Base-by-base conservation (phyloP, 2,797 vertebrate genomes). In the Selene dorsalis region DNA sequence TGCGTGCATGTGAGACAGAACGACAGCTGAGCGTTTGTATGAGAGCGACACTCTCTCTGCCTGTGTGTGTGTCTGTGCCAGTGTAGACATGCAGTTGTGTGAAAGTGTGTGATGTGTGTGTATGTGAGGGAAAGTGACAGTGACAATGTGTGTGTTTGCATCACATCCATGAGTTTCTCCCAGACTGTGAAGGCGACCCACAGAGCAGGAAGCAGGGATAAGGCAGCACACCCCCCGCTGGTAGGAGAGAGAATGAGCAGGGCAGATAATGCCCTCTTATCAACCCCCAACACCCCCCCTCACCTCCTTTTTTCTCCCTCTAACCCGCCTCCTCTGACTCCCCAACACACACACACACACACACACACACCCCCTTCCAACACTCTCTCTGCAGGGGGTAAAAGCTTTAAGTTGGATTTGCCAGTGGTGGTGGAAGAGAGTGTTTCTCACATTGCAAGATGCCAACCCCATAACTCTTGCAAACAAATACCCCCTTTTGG, bases 211-310 rank as follows among this genome's bases (percentile, higher is more conserved):
- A 84, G 84, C 73, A 77, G 82, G 80, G 85, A 87, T 81, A 90
- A 90, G 79, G 81, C 70, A 8, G 76, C 84, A 90, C 84, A 87
- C 84, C 87, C 89, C 89, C 90, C 82, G 62, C 90, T 89, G 90
- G 84, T 84, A 75, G 85, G 86, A 85, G 75, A 82, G 74, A 87
- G 91, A 91, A 90, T 91, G 87, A 93, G 88, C 83, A 67, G 84
- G 83, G 87, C 75, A 87, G 88, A 93, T 93, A 92, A 92, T 90
- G 83, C 85, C 84, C 78, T 82, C 82, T 91, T 88, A 92, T 92
- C 91, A 78, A 41, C 66, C 72, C 72, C 61, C 71, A 35, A 59
- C 77, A 64, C 57, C 58, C 13, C 13, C 22, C 72, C 56, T 56
- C 80, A 13, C 77, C 69, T 67, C 74, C 75, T 11, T 68, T 77